A percentile compares a stretch with the other conserved stretches of the same genome.
Conservation (phyloP, 2,888 invertebrate genomes). For the Tipula vernalis region DNA sequence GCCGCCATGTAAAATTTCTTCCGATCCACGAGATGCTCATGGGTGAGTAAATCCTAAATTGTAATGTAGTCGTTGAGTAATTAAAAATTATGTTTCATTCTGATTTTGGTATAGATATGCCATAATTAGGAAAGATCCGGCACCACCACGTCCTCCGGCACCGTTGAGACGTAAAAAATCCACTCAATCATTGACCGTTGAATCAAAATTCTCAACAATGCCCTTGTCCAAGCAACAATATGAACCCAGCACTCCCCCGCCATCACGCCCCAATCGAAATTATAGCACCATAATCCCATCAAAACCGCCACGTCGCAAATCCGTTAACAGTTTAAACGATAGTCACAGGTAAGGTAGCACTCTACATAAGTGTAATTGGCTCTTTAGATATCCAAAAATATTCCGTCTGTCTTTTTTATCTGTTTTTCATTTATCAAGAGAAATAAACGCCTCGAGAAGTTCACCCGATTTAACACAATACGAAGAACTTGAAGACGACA, state of each 20-base stretch:
- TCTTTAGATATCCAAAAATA: neutral
- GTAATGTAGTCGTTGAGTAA: neutral
- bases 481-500: constrained; percentile 37
- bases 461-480: constrained; percentile 32
- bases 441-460: constrained; percentile 11
- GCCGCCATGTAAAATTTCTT: neutral
- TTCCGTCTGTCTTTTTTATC: neutral
- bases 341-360: constrained; percentile 26
- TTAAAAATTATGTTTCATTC: neutral
- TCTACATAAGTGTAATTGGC: neutral
- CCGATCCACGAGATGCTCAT: constrained; percentile 9
- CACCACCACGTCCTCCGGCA: constrained; percentile 46
- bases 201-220: constrained; percentile 57
- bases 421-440: constrained; percentile 8
- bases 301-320: constrained; percentile 49
- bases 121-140: constrained; percentile 55
- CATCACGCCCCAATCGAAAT: constrained; percentile 45
- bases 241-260: constrained; percentile 33
- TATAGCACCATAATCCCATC: constrained; percentile 47
- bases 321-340: constrained; percentile 43
- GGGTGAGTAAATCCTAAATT: neutral
- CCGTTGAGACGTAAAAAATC: constrained; percentile 46
- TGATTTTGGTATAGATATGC: constrained; percentile 51
- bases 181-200: constrained; percentile 40
- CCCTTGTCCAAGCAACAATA: constrained; percentile 25